These are phyloP conservation scores for Oryzias woworae DNA, from an alignment of 2,113 vertebrate genomes.

Conservation along the genomic window DNA sequence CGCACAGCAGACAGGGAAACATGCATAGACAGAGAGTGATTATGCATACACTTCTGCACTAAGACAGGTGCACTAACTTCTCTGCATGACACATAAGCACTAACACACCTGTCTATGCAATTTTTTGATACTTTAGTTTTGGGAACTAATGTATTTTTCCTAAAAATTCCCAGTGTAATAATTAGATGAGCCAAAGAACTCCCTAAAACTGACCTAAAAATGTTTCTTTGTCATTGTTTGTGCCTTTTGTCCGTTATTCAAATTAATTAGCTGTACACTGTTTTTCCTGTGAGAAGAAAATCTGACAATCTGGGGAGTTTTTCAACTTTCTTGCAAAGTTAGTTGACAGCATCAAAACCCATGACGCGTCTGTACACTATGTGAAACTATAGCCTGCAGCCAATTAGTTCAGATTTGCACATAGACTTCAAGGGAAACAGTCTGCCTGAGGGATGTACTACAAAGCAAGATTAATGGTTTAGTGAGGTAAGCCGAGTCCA, in stretches of 20 bases:
- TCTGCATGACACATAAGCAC: conserved; percentile 7
- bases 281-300: conserved; percentile 6
- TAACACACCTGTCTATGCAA: conserved; percentile 2
- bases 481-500: conserved; percentile 1
- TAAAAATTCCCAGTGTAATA: too few relatives aligned
- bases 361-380: conserved; percentile 11
- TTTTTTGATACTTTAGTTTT: conserved; percentile 4
- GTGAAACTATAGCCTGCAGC: conserved; percentile 31
- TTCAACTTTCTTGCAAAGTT: conserved; percentile 9
- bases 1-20: conserved; percentile 42
- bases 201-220: background rate
- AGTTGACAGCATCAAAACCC: conserved; percentile 10
- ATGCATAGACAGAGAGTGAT: conserved; percentile 39
- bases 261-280: conserved; percentile 12
- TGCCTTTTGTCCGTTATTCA: conserved; percentile 3
- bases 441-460: conserved; percentile 5
- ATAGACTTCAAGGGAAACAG: conserved; percentile 20
- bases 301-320: conserved; percentile 10
- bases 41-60: conserved; percentile 40
- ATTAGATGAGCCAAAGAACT: conserved; percentile 3
- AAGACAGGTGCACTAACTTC: conserved; percentile 20
- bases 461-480: conserved; percentile 18
- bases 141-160: background rate
- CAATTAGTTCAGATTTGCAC: conserved; percentile 16
- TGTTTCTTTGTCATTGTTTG: background rate